A percentile compares a stretch with the other conserved stretches of the same genome.
Conservation (phyloP, 2,888 invertebrate genomes). For the Leptopilina syphax region DNA sequence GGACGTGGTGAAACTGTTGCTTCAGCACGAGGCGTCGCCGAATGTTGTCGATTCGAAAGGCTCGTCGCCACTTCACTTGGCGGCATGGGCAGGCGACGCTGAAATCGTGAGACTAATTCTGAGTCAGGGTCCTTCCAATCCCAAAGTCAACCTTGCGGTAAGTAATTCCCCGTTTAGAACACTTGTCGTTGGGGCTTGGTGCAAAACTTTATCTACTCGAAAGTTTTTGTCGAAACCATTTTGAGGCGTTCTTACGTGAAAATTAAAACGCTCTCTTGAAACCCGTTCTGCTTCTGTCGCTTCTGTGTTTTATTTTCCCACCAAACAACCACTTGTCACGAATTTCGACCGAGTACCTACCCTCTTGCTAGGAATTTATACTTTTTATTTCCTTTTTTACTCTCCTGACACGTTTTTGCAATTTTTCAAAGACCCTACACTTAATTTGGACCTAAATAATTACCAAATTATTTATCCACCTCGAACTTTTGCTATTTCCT, state of each 20-base stretch:
- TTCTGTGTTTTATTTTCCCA: neutral
- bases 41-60: conserved; percentile 93
- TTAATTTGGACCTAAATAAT: no score
- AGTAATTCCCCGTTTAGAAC: conserved; percentile 68
- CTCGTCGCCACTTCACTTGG: conserved; percentile 94
- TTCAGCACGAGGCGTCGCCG: conserved; percentile 92
- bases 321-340: conserved; percentile 25
- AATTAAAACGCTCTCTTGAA: conserved; percentile 30
- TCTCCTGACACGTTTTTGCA: neutral
- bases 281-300: conserved; percentile 3
- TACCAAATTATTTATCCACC: no score
- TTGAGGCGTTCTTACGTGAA: conserved; percentile 27
- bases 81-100: conserved; percentile 95
- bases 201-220: neutral
- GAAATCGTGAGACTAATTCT: conserved; percentile 92
- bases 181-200: neutral
- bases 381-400: neutral
- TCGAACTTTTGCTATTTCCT: no score
- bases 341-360: conserved; percentile 12
- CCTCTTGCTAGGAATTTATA: neutral
- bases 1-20: conserved; percentile 89
- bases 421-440: neutral
- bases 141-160: conserved; percentile 91
- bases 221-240: conserved; percentile 16
- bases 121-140: conserved; percentile 88